phyloP scores from a whole-genome alignment of 2,113 vertebrate species.

The Deroptyus accipitrinus region DNA sequence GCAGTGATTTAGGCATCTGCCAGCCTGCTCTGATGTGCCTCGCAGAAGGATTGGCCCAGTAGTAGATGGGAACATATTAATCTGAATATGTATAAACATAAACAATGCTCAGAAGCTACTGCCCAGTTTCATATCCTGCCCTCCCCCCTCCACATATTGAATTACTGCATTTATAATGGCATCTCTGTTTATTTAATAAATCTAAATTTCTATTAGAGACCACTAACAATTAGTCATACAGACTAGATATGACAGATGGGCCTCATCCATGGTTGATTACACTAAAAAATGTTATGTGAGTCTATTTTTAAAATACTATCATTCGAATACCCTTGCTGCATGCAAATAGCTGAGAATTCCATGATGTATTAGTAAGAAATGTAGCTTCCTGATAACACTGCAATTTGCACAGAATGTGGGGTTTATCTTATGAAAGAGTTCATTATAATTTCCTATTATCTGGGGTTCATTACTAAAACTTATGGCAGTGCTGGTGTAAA shows the following conservation, averaged over 20 bases:
- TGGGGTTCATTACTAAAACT: neutral
- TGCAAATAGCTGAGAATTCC: constrained; percentile 9
- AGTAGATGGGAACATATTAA: constrained; percentile 2
- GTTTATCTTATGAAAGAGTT: neutral
- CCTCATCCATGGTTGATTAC: constrained; percentile 44
- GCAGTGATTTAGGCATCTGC: neutral
- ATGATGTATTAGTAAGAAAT: neutral
- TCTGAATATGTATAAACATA: constrained; percentile 33
- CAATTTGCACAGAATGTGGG: neutral
- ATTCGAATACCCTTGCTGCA: constrained; percentile 10
- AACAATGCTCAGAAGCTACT: constrained; percentile 21
- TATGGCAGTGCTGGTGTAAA: neutral
- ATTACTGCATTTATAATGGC: constrained; percentile 46
- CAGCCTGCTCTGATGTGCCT: neutral
- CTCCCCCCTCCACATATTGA: neutral
- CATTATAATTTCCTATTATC: neutral
- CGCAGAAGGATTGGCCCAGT: neutral
- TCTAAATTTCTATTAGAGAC: constrained; percentile 60
- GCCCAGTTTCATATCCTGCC: neutral
- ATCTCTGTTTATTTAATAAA: constrained; percentile 52
- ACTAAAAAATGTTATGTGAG: constrained; percentile 31
- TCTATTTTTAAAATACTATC: constrained; percentile 63
- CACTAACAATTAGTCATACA: constrained; percentile 51
- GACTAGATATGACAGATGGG: constrained; percentile 58
- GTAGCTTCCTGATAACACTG: neutral